phyloP scores from a whole-genome alignment of 2,888 invertebrate genomes.

The Lysandra coridon region DNA sequence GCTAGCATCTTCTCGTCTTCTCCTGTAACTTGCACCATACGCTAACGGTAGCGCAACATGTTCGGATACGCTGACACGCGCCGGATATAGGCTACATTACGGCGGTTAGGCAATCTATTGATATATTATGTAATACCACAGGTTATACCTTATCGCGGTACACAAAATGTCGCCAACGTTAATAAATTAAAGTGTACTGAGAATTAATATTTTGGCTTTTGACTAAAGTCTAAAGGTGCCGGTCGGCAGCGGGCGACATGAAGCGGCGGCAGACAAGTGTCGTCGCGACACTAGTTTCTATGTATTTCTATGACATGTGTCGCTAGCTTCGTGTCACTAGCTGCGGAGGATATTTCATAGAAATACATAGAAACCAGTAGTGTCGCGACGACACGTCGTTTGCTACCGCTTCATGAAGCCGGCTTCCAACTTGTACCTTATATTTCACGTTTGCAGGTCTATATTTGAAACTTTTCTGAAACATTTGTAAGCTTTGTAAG shows the following conservation, averaged over 20 bases:
- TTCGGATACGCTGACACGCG: constrained; percentile 48
- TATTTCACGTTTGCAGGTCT: too few species aligned
- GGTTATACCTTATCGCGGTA: not conserved
- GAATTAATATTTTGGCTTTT: not conserved
- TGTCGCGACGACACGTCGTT: too few species aligned
- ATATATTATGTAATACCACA: not conserved
- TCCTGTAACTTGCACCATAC: constrained; percentile 46
- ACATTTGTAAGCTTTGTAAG: not conserved
- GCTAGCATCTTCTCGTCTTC: not conserved
- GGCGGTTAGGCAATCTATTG: constrained; percentile 33
- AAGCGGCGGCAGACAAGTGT: too few species aligned
- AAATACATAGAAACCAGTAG: too few species aligned
- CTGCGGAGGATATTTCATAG: too few species aligned
- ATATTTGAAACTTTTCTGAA: not conserved
- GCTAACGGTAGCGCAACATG: constrained; percentile 50
- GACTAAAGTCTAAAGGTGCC: not conserved
- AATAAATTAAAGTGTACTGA: not conserved
- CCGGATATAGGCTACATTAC: constrained; percentile 50
- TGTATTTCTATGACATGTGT: too few species aligned
- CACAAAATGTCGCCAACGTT: not conserved
- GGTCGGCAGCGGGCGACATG: too few species aligned
- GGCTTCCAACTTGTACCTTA: too few species aligned
- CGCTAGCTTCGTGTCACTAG: too few species aligned
- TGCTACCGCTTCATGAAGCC: too few species aligned
- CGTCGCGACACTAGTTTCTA: too few species aligned